These are phyloP conservation scores for Gymnocheta viridis DNA, from an alignment of 2,888 invertebrate genomes.

Conservation along the genomic window DNA sequence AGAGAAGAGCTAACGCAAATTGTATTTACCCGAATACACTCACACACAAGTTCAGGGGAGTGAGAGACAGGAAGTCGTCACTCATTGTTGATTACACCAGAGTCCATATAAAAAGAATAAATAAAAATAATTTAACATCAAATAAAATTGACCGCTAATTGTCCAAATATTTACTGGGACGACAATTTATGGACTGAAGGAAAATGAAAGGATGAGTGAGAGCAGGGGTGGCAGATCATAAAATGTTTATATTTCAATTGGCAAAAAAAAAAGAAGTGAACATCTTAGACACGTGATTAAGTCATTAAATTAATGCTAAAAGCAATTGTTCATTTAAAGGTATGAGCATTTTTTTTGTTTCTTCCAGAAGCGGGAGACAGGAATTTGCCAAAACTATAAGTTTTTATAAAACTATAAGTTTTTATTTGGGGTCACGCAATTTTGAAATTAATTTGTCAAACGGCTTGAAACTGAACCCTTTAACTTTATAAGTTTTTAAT, in stretches of 20 bases:
- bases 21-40: too few relatives aligned
- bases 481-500: constrained; percentile 7
- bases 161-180: constrained; percentile 65
- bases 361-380: not conserved
- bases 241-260: constrained; percentile 49
- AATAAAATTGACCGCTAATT: constrained; percentile 69
- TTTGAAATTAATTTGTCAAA: constrained; percentile 44
- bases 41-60: too few relatives aligned
- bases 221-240: constrained; percentile 26
- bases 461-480: constrained; percentile 15
- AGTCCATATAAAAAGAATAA: constrained; percentile 20
- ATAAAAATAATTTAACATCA: constrained; percentile 62
- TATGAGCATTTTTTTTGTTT: not conserved
- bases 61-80: not conserved
- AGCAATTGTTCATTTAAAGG: constrained; percentile 57
- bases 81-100: not conserved
- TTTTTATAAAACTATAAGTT: not conserved
- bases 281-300: constrained; percentile 68
- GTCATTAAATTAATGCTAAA: constrained; percentile 64
- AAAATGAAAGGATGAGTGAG: not conserved
- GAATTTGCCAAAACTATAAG: constrained; percentile 25
- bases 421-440: constrained; percentile 50
- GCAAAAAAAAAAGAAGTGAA: constrained; percentile 62
- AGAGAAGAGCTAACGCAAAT: not conserved
- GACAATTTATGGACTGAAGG: constrained; percentile 18